These are phyloP conservation scores for Galagoides demidoff DNA, from an alignment of 2,797 vertebrate species.

Conservation along the genomic window DNA sequence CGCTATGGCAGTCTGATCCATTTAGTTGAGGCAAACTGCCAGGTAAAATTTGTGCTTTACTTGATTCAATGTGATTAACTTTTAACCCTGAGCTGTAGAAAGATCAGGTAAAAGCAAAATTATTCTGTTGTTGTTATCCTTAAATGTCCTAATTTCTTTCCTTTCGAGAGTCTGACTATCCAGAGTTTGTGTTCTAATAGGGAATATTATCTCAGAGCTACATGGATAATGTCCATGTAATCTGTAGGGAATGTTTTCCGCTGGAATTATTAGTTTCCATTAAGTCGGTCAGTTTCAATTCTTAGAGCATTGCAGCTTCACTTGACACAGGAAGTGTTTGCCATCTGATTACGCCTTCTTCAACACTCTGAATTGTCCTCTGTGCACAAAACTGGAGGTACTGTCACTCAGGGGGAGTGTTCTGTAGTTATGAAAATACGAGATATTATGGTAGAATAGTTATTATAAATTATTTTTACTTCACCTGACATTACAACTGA, in stretches of 20 bases:
- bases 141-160: background rate
- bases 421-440: slow-evolving; percentile 1
- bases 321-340: background rate
- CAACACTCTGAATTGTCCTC: background rate
- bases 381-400: background rate
- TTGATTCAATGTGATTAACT: background rate
- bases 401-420: background rate
- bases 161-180: background rate
- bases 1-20: background rate
- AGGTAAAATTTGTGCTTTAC: background rate
- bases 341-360: background rate
- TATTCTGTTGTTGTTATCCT: background rate
- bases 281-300: background rate
- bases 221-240: background rate
- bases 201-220: background rate
- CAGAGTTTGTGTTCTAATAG: background rate
- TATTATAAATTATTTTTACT: slow-evolving; percentile 44
- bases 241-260: background rate
- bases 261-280: background rate
- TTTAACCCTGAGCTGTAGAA: background rate
- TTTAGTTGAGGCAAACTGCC: background rate
- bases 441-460: slow-evolving; percentile 2
- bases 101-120: background rate
- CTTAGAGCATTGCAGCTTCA: background rate
- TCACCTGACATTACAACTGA: slow-evolving; percentile 28